Conservation (phyloP, 2,113 vertebrate species). For the Xenus cinereus region DNA sequence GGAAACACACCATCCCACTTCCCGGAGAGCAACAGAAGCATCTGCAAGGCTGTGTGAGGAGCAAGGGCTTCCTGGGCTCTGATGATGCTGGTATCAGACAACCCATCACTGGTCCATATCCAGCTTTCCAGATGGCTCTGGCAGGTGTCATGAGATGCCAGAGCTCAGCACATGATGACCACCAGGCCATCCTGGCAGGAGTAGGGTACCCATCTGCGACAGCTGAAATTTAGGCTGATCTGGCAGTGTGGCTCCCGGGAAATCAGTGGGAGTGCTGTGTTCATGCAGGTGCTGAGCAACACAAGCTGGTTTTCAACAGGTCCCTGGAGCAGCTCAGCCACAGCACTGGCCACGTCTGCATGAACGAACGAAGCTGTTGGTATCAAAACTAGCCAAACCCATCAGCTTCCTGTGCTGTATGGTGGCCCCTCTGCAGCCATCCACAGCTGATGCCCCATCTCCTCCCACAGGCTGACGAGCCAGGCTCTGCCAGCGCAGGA, state of each 20-base stretch:
- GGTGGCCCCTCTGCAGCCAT: too few relatives aligned
- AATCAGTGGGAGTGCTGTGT: background rate
- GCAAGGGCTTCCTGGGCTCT: background rate
- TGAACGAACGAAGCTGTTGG: background rate
- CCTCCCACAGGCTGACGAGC: background rate
- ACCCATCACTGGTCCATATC: fast-evolving
- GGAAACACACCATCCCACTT: background rate
- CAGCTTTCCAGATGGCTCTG: background rate
- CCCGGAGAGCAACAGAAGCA: background rate
- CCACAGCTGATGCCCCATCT: background rate
- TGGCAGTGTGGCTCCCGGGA: background rate
- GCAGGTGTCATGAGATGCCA: background rate
- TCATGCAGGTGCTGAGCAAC: background rate
- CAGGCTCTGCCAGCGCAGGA: background rate
- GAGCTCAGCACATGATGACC: background rate
- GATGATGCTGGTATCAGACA: background rate
- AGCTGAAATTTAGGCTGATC: background rate
- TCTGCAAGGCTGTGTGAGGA: background rate
- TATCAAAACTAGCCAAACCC: background rate
- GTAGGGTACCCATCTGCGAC: background rate
- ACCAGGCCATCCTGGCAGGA: background rate
- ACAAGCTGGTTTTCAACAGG: fast-evolving
- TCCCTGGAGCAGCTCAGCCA: background rate
- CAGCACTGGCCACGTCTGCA: background rate
- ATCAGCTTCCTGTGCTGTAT: background rate